Base-by-base conservation (phyloP, 53 echinoderm and acorn worm species). In the Echinarachnius parma region DNA sequence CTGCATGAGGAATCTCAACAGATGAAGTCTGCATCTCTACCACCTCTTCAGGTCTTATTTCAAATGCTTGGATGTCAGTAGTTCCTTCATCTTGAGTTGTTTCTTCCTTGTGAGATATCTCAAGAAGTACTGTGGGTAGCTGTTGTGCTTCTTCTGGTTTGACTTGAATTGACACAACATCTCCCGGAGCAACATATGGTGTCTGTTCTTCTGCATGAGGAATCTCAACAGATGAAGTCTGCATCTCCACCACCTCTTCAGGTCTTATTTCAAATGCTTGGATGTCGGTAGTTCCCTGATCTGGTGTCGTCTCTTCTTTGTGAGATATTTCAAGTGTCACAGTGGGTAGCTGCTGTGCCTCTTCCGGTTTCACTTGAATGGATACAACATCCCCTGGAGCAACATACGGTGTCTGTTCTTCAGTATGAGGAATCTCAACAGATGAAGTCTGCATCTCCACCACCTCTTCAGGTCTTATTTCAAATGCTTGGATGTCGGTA, bases 321-420 rank as follows among this genome's bases (percentile, higher is more conserved):
- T 84, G 62, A 20, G 65, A 31, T 18, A 76, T 27, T 15, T 46
- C 45, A 74, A 88, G 53, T 28, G 74, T 65, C 15, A 63, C 75
- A 31, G 32, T 36, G 20, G 85, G 75, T 28, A 85, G 65, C 47
- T 80, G 39, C 48, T 80, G 48, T 11, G 80, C 75, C 64, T 75
- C 49, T 28, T 75, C 79, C 47, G 88, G 77, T 15, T 66, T 65
- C 31, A 59, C 1, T 7, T 58, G 27, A 27, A 15, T 1, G 19
- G 75, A 18, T 14, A 48, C 49, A 0, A 27, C 28, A 8, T 78
- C 68, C 44, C 68, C 81, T 53, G 50, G 76, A 19, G 74, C 47
- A 53, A 57, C 75, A 62, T 58, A 61, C 13, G 42, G 7, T 13
- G 7, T 7, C 42, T 39, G 7, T 39, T 39, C 42, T 39, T 39